Percentiles rank a stretch among this genome's conserved stretches.
Conservation (phyloP, 1,140 invertebrate genomes). For the Zophobas atratus region DNA sequence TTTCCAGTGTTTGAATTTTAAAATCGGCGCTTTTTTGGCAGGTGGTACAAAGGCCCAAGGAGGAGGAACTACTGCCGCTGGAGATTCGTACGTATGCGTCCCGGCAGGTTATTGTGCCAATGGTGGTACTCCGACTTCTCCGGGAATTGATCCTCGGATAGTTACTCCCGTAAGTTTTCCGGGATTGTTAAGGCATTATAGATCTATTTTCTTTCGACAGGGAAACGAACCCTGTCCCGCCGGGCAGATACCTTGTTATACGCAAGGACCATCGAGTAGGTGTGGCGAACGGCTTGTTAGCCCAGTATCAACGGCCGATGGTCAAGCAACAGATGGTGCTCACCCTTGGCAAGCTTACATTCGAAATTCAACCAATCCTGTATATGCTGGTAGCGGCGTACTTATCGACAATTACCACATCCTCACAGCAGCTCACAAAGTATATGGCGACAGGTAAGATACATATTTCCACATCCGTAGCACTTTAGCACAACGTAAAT, state of each 20-base stretch:
- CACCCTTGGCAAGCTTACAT: constrained; percentile 65
- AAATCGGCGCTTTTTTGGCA: neutral
- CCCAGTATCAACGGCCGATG: constrained; percentile 51
- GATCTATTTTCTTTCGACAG: constrained; percentile 23
- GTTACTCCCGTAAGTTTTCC: constrained; percentile 58
- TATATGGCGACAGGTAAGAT: constrained; percentile 57
- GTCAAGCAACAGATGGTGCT: constrained; percentile 55
- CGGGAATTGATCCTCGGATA: constrained; percentile 62
- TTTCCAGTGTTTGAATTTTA: neutral
- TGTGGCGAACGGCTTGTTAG: constrained; percentile 58
- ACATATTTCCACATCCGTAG: neutral
- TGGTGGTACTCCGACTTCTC: constrained; percentile 28
- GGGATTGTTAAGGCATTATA: constrained; percentile 15
- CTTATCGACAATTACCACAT: constrained; percentile 62
- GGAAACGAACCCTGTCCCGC: constrained; percentile 51
- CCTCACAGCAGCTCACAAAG: constrained; percentile 65
- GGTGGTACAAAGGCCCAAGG: constrained; percentile 4
- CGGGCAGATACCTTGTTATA: constrained; percentile 55
- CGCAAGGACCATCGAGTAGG: constrained; percentile 44
- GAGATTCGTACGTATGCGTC: constrained; percentile 57
- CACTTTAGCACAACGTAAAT: too few relatives aligned
- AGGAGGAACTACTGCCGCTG: constrained; percentile 50
- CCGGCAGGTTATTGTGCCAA: constrained; percentile 49
- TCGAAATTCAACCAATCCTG: constrained; percentile 56
- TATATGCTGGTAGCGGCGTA: constrained; percentile 62